Conservation (phyloP, 2,113 vertebrate species). For the Cyanoramphus novaezelandiae region DNA sequence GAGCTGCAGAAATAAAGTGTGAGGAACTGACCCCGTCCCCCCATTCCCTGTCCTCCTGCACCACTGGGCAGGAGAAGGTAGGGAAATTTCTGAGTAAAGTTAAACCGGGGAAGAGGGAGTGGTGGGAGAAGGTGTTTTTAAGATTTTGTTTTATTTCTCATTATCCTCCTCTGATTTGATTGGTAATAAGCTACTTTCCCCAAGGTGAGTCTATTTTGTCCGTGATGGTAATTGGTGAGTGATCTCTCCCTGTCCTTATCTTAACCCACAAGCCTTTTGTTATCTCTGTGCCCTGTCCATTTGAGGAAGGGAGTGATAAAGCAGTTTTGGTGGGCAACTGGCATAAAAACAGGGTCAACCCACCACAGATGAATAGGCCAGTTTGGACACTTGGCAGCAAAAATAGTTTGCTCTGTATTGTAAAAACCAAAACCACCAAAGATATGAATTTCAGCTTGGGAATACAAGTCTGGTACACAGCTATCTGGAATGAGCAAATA, state of each 20-base stretch:
- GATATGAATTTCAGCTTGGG: neutral
- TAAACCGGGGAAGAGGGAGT: neutral
- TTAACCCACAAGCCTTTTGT: neutral
- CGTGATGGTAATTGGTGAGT: neutral
- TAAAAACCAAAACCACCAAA: neutral
- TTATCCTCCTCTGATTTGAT: neutral
- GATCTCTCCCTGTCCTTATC: neutral
- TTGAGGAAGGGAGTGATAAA: neutral
- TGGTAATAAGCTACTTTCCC: neutral
- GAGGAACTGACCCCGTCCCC: too few relatives aligned
- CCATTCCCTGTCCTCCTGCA: neutral
- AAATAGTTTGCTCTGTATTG: neutral
- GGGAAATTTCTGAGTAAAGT: neutral
- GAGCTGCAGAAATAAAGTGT: neutral
- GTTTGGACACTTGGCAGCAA: neutral
- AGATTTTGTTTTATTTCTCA: neutral
- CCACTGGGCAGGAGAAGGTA: neutral
- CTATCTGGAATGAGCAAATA: neutral
- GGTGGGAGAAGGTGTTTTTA: neutral
- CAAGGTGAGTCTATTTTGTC: neutral
- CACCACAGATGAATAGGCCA: neutral
- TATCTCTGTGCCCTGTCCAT: neutral
- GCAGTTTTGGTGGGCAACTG: neutral
- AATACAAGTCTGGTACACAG: neutral
- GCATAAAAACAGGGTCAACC: neutral